Percentiles rank a stretch among this genome's conserved stretches.
Conservation (phyloP, 2,888 invertebrate species). For the Lithophane socia region DNA sequence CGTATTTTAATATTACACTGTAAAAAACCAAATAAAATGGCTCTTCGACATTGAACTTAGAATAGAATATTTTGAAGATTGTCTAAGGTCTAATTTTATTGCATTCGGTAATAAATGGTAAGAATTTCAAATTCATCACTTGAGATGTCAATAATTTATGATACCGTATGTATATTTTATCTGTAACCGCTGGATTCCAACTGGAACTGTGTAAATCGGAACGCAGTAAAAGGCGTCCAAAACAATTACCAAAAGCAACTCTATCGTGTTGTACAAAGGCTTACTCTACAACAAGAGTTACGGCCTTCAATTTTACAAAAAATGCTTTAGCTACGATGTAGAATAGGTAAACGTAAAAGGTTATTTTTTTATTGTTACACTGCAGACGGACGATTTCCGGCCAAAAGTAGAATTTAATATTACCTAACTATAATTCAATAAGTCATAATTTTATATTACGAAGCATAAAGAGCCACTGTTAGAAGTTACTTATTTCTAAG, state of each 20-base stretch:
- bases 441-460: constrained; percentile 6
- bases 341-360: constrained; percentile 76
- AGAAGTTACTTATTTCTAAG: constrained; percentile 41
- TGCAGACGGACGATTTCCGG: constrained; percentile 67
- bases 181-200: constrained; percentile 26
- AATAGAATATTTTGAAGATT: not conserved
- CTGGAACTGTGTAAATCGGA: constrained; percentile 56
- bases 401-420: constrained; percentile 44
- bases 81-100: not conserved
- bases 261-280: constrained; percentile 66
- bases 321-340: constrained; percentile 77
- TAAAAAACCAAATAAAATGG: not conserved
- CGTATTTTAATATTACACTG: not conserved
- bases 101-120: not conserved
- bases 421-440: not conserved
- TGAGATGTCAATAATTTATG: constrained; percentile 9
- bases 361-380: constrained; percentile 76
- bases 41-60: not conserved
- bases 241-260: constrained; percentile 70
- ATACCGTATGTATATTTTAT: constrained; percentile 23
- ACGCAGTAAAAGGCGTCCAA: constrained; percentile 38
- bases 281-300: constrained; percentile 60
- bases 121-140: not conserved
- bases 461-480: constrained; percentile 33
- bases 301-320: constrained; percentile 80